Conservation (phyloP, 2,113 vertebrate genomes). For the Cinclus mexicanus region DNA sequence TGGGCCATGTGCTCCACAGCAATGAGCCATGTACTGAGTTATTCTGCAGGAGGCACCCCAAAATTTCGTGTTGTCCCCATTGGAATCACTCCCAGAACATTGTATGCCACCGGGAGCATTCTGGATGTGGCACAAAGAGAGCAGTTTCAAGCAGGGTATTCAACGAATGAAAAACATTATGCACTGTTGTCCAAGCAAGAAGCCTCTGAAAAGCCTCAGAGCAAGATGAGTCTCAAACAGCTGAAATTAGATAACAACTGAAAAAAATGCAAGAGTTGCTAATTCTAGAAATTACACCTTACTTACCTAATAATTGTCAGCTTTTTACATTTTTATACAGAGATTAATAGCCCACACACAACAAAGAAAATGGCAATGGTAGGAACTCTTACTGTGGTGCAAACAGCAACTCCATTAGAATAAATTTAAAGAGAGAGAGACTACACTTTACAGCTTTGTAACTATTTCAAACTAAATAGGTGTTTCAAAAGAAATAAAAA, state of each 20-base stretch:
- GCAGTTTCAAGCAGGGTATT: neutral
- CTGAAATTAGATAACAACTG: conserved; percentile 20
- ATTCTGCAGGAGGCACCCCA: neutral
- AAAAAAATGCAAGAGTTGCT: conserved; percentile 13
- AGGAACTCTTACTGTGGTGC: neutral
- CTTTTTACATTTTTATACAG: neutral
- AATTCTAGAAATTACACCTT: conserved; percentile 25
- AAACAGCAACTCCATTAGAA: conserved; percentile 29
- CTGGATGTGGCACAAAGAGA: neutral
- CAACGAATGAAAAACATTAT: neutral
- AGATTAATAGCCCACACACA: conserved; percentile 15
- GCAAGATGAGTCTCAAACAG: neutral
- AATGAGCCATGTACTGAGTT: neutral
- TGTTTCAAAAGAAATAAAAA: conserved; percentile 55
- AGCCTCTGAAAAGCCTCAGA: neutral
- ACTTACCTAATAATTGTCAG: conserved; percentile 40
- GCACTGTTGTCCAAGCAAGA: neutral
- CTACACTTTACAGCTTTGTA: conserved; percentile 21
- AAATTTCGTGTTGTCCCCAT: neutral
- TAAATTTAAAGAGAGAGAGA: neutral
- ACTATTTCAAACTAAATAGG: conserved; percentile 33
- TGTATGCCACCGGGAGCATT: neutral
- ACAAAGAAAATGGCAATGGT: neutral
- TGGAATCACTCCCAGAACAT: neutral
- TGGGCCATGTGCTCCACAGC: neutral